A percentile compares a stretch with the other conserved stretches of the same genome.
These are phyloP conservation scores for Ectemnius lituratus DNA, from an alignment of 2,888 invertebrate genomes.

Conservation along the genomic window DNA sequence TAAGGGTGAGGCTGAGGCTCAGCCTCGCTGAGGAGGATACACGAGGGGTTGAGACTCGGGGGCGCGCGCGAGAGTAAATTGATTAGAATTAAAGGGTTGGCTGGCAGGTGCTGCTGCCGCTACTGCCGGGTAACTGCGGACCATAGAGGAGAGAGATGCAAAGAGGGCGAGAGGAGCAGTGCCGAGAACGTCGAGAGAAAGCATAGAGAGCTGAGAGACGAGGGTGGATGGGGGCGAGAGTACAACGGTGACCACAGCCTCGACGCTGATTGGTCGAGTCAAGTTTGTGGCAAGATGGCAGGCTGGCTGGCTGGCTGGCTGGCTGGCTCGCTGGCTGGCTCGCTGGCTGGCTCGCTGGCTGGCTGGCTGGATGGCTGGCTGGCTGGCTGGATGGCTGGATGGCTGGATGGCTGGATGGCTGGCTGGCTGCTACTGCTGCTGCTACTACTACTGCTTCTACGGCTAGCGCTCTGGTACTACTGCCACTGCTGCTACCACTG, in stretches of 20 bases:
- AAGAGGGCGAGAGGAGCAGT: conserved; percentile 45
- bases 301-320: conserved; percentile 51
- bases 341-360: conserved; percentile 40
- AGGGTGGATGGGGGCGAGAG: conserved; percentile 62
- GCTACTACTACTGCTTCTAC: conserved; percentile 67
- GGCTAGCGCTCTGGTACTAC: conserved; percentile 56
- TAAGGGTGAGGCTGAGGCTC: conserved; percentile 47
- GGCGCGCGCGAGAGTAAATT: conserved; percentile 73
- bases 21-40: conserved; percentile 59
- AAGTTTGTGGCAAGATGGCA: conserved; percentile 78
- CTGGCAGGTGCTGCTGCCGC: conserved; percentile 57
- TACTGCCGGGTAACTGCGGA: conserved; percentile 57
- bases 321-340: conserved; percentile 69
- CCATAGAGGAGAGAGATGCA: conserved; percentile 42
- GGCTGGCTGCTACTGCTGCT: neutral
- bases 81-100: conserved; percentile 75
- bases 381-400: conserved; percentile 40
- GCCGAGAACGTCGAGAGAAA: conserved; percentile 40
- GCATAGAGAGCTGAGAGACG: conserved; percentile 48
- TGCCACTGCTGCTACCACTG: conserved; percentile 39
- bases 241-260: conserved; percentile 77
- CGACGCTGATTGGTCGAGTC: conserved; percentile 78
- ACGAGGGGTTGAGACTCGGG: conserved; percentile 56
- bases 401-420: no score
- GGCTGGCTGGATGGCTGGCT: conserved; percentile 76